phyloP scores from a whole-genome alignment of 1,140 invertebrate genomes.

The Lasioglossum albipes region DNA sequence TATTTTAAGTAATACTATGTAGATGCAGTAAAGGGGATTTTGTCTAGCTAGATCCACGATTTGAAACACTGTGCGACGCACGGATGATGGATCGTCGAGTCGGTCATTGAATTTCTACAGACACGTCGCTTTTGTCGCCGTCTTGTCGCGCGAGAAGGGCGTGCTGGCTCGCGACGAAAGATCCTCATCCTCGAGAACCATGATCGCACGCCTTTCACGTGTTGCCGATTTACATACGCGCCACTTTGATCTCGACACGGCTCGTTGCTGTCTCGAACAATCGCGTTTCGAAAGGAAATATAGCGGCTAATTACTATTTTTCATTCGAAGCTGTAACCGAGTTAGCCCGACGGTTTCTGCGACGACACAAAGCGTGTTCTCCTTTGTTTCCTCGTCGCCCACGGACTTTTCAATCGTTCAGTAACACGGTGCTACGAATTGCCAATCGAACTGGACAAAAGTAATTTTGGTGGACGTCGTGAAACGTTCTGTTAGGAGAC shows the following conservation, averaged over 20 bases:
- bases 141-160: constrained; percentile 33
- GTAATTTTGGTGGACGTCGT: no score
- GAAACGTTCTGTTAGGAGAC: no score
- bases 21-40: no score
- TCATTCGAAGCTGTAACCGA: not conserved
- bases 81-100: constrained; percentile 42
- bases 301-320: not conserved
- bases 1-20: no score
- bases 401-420: not conserved
- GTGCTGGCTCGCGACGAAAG: constrained; percentile 46
- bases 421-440: not conserved
- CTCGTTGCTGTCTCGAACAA: not conserved
- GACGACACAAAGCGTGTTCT: not conserved
- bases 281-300: not conserved
- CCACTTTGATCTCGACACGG: constrained; percentile 33
- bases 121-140: constrained; percentile 10
- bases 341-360: not conserved
- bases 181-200: constrained; percentile 56
- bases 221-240: constrained; percentile 60
- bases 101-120: constrained; percentile 59
- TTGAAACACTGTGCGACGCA: not conserved
- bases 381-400: constrained; percentile 3
- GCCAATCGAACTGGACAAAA: no score
- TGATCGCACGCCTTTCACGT: constrained; percentile 64
- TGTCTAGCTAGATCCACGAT: no score